Conservation (phyloP, 2,888 invertebrate genomes). For the Coenonympha glycerion region DNA sequence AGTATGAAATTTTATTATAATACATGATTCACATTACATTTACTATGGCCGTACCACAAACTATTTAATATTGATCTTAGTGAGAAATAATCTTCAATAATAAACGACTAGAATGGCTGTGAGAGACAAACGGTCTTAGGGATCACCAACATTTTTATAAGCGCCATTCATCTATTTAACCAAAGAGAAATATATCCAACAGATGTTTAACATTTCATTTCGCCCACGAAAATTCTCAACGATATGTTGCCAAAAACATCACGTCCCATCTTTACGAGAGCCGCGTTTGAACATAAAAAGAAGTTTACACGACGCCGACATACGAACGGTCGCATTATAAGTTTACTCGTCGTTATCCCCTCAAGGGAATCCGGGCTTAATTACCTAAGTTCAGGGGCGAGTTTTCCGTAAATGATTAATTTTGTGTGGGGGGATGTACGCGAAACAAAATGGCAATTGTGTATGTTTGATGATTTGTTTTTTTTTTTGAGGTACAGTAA, state of each 20-base stretch:
- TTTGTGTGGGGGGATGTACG: slow-evolving; percentile 37
- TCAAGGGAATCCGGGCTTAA: slow-evolving; percentile 14
- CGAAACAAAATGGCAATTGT: slow-evolving; percentile 48
- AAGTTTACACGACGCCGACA: slow-evolving; percentile 50
- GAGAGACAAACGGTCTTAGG: no score
- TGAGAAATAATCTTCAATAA: no score
- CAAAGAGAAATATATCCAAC: slow-evolving; percentile 7
- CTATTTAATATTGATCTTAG: no score
- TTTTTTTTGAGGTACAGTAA: no score
- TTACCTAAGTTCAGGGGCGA: slow-evolving; percentile 4
- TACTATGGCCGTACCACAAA: no score
- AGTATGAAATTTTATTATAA: no score
- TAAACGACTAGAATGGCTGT: no score
- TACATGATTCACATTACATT: no score
- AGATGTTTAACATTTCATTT: slow-evolving; percentile 38
- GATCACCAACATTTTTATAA: slow-evolving; percentile 1
- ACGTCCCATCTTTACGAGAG: slow-evolving; percentile 62
- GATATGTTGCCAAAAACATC: slow-evolving; percentile 61
- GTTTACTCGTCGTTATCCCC: neutral
- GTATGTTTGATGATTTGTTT: slow-evolving; percentile 45
- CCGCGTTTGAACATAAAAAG: slow-evolving; percentile 65
- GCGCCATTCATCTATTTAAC: slow-evolving; percentile 2
- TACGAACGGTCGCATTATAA: slow-evolving; percentile 30
- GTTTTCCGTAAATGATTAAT: neutral
- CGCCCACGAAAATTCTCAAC: slow-evolving; percentile 32